Evolutionary conservation across 2,797 vertebrate genomes (phyloP).

Genomic region (Mus caroli): DNA sequence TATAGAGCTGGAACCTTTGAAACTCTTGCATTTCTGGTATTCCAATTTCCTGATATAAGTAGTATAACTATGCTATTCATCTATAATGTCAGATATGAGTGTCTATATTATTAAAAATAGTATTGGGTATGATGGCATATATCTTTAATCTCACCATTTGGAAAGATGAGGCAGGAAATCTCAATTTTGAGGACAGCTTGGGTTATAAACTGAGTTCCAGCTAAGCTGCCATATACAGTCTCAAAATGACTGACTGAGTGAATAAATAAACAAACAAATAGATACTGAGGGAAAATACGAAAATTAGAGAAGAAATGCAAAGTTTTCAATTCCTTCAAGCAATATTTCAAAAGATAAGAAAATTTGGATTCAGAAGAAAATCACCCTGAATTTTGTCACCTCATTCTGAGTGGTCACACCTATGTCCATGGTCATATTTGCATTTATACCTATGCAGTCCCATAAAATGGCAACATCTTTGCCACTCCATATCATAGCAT

Average conservation of each 20-base stretch:
- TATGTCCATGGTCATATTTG: not conserved
- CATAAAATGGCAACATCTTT: not conserved
- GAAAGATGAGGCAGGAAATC: not conserved
- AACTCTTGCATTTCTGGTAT: slow-evolving; percentile 4
- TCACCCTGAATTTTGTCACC: not conserved
- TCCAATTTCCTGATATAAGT: not conserved
- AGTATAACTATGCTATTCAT: not conserved
- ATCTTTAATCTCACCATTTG: not conserved
- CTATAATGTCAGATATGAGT: not conserved
- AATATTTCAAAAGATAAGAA: slow-evolving; percentile 9
- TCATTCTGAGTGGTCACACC: not conserved
- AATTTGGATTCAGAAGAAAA: not conserved
- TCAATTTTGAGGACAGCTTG: not conserved
- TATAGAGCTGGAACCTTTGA: slow-evolving; percentile 10
- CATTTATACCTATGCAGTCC: not conserved
- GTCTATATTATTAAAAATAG: not conserved
- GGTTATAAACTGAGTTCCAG: not conserved
- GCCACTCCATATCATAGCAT: not conserved
- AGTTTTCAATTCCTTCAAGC: not conserved
- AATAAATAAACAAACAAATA: not conserved
- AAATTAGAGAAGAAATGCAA: slow-evolving; percentile 24
- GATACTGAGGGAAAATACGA: not conserved
- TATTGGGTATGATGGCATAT: rapidly evolving
- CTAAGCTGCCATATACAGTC: not conserved
- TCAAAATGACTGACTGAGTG: not conserved